Conservation (phyloP, 1,140 invertebrate species). For the Phymorhynchus buccinoides region DNA sequence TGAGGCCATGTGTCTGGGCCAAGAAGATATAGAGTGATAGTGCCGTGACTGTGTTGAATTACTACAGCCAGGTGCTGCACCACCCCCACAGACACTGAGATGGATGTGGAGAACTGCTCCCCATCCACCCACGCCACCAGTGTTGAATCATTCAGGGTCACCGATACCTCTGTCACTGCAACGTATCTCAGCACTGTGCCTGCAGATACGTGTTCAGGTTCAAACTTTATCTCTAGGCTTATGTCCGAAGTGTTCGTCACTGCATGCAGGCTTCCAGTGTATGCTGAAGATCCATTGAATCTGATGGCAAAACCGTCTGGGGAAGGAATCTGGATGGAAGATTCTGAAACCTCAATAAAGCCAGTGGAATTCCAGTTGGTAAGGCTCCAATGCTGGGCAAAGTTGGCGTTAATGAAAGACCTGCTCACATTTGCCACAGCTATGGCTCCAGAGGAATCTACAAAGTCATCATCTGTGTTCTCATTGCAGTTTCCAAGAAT, state of each 20-base stretch:
- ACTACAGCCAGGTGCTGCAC: slow-evolving; percentile 23
- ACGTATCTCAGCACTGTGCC: slow-evolving; percentile 44
- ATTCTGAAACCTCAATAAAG: slow-evolving; percentile 42
- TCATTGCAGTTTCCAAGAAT: slow-evolving; percentile 54
- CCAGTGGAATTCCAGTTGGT: slow-evolving; percentile 27
- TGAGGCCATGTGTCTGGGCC: not conserved
- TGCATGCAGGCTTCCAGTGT: slow-evolving; percentile 36
- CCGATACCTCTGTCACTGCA: slow-evolving; percentile 17
- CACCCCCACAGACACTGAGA: not conserved
- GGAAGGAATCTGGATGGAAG: not conserved
- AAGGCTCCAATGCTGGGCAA: slow-evolving; percentile 42
- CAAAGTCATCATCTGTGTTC: slow-evolving; percentile 52
- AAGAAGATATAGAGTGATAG: not conserved
- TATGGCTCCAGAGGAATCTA: slow-evolving; percentile 27
- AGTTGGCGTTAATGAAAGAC: slow-evolving; percentile 43
- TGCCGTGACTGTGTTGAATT: not conserved
- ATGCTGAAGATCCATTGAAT: slow-evolving; percentile 46
- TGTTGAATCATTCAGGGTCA: slow-evolving; percentile 43
- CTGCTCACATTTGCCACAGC: slow-evolving; percentile 40
- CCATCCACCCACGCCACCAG: slow-evolving; percentile 28
- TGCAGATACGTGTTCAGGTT: not conserved
- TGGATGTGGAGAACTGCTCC: not conserved
- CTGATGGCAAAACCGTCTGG: slow-evolving; percentile 38
- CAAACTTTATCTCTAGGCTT: slow-evolving; percentile 28
- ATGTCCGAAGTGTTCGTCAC: slow-evolving; percentile 32